A percentile compares a stretch with the other conserved stretches of the same genome.
Conservation (phyloP, 1,140 invertebrate genomes). For the Bacillus rossius region DNA sequence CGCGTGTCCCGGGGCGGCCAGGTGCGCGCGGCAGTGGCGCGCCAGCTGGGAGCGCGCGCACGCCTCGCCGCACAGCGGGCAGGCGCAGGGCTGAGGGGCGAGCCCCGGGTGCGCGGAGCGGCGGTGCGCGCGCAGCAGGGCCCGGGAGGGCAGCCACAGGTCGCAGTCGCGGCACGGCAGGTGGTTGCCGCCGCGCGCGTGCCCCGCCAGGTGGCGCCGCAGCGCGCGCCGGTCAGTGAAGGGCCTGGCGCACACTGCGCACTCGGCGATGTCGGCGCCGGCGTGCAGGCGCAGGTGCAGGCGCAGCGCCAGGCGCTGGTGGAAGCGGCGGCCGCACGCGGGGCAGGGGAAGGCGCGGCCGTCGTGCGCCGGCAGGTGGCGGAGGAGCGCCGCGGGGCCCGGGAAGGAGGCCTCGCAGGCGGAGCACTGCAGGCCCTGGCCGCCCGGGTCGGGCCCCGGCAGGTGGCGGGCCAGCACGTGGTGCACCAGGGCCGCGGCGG, state of each 20-base stretch:
- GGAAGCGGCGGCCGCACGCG: constrained; percentile 45
- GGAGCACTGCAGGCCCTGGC: constrained; percentile 39
- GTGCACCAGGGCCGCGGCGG: too few relatives aligned
- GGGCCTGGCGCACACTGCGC: too few relatives aligned
- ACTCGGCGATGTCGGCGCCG: constrained; percentile 17
- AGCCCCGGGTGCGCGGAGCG: constrained; percentile 2
- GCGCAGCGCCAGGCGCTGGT: constrained; percentile 37
- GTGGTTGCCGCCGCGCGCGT: not conserved
- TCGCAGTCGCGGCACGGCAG: too few relatives aligned
- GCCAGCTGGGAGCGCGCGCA: constrained; percentile 11
- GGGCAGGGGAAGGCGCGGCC: constrained; percentile 47
- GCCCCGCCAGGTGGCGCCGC: not conserved
- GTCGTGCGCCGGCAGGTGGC: constrained; percentile 47
- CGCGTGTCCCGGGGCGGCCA: constrained; percentile 29
- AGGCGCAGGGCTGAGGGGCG: constrained; percentile 30
- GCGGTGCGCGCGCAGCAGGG: too few relatives aligned
- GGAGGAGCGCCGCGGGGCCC: constrained; percentile 43
- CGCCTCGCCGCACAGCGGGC: constrained; percentile 25
- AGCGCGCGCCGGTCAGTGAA: not conserved
- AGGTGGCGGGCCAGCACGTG: too few relatives aligned
- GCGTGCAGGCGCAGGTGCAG: constrained; percentile 43
- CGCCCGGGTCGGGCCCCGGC: not conserved
- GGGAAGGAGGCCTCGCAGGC: constrained; percentile 47
- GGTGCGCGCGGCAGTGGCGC: constrained; percentile 25
- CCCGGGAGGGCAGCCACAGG: too few relatives aligned